Evolutionary conservation across 2,888 invertebrate genomes (phyloP).

Genomic region (Orthosia gothica): DNA sequence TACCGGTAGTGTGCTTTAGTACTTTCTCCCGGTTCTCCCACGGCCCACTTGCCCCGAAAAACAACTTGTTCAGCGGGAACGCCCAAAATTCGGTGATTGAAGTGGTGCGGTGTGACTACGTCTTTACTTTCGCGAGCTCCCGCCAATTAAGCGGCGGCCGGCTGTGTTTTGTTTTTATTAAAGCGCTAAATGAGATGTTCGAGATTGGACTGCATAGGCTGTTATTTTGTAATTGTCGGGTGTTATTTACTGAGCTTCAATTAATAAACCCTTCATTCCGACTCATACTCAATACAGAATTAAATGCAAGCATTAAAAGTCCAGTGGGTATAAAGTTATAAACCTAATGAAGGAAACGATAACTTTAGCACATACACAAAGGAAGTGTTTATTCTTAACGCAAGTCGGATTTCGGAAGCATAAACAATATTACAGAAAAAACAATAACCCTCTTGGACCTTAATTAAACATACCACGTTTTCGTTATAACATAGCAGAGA

Average conservation of each 20-base stretch:
- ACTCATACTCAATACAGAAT: background rate
- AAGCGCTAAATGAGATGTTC: constrained; percentile 70
- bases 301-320: constrained; percentile 19
- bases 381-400: constrained; percentile 31
- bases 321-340: background rate
- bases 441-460: constrained; percentile 38
- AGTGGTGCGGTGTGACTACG: constrained; percentile 79
- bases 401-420: constrained; percentile 21
- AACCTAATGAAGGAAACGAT: background rate
- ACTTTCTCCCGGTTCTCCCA: constrained; percentile 90
- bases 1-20: constrained; percentile 79
- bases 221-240: constrained; percentile 30
- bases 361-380: constrained; percentile 5
- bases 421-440: constrained; percentile 41
- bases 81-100: constrained; percentile 89
- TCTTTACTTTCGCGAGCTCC: constrained; percentile 84
- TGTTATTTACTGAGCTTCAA: constrained; percentile 23
- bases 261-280: background rate
- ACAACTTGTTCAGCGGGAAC: constrained; percentile 85
- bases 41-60: constrained; percentile 85
- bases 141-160: constrained; percentile 80
- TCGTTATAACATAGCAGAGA: constrained; percentile 41
- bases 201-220: constrained; percentile 59
- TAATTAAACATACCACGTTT: constrained; percentile 58
- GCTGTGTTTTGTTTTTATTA: constrained; percentile 71